Conservation (phyloP, 37 sponge, comb jelly and placozoan species). For the Mnemiopsis leidyi region DNA sequence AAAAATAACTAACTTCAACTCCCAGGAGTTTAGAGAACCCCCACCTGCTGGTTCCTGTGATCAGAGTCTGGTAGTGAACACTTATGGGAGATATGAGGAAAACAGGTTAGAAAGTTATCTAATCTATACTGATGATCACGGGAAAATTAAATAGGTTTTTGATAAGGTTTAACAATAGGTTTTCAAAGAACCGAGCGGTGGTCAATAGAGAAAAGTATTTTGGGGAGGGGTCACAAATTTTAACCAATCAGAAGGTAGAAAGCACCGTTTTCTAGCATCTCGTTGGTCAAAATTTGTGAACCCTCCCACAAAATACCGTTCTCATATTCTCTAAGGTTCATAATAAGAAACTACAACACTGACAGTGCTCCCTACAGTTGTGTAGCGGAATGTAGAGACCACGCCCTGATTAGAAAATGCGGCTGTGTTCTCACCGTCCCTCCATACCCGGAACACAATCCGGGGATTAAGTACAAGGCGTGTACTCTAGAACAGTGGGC, state of each 20-base stretch:
- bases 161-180: background rate
- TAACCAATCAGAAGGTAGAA: too few relatives aligned
- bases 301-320: too few relatives aligned
- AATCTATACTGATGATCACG: background rate
- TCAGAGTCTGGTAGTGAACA: background rate
- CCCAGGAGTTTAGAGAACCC: constrained; percentile 43
- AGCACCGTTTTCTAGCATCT: too few relatives aligned
- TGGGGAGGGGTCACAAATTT: too few relatives aligned
- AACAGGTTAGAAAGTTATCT: background rate
- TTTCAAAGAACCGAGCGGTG: too few relatives aligned
- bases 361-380: too few relatives aligned
- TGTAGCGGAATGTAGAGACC: constrained; percentile 20
- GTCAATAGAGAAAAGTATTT: too few relatives aligned
- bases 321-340: too few relatives aligned
- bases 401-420: constrained; percentile 2
- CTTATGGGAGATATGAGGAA: constrained; percentile 52
- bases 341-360: too few relatives aligned
- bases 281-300: too few relatives aligned
- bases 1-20: too few relatives aligned
- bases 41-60: constrained; percentile 34
- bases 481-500: constrained; percentile 57
- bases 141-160: background rate
- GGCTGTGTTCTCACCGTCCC: background rate
- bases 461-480: background rate
- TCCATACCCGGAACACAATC: background rate